Conservation (phyloP, 92 coral and sea anemone species). For the Heliopora coerulea region DNA sequence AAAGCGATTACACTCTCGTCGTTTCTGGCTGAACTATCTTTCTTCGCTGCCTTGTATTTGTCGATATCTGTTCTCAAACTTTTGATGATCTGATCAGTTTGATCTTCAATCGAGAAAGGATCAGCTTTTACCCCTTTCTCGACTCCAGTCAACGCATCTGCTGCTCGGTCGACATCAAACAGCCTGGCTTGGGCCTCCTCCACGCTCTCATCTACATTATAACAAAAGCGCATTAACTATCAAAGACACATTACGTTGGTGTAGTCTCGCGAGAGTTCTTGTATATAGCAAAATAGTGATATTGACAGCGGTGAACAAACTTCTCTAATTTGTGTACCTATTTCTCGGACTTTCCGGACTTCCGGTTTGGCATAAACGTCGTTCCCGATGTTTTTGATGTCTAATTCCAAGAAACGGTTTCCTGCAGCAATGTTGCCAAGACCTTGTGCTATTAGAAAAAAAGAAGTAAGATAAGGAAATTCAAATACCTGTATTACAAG, state of each 20-base stretch:
- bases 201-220: conserved; percentile 26
- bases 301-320: too few relatives aligned
- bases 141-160: conserved; percentile 68
- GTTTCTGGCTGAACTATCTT: conserved; percentile 13
- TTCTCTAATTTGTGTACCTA: too few relatives aligned
- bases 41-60: conserved; percentile 39
- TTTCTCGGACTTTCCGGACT: conserved; percentile 20
- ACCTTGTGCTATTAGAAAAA: background rate
- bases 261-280: too few relatives aligned
- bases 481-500: too few relatives aligned
- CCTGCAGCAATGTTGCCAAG: background rate
- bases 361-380: background rate
- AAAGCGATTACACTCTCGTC: conserved; percentile 26
- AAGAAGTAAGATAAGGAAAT: background rate
- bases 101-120: conserved; percentile 59
- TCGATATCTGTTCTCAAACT: conserved; percentile 26
- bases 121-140: conserved; percentile 68
- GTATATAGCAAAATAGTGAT: too few relatives aligned
- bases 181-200: conserved; percentile 65
- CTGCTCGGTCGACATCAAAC: conserved; percentile 61
- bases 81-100: conserved; percentile 67
- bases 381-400: background rate
- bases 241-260: background rate
- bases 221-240: background rate
- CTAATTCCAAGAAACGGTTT: background rate